Evolutionary conservation across 2,113 vertebrate genomes (phyloP).

Genomic region (Zosterops hypoxanthus): DNA sequence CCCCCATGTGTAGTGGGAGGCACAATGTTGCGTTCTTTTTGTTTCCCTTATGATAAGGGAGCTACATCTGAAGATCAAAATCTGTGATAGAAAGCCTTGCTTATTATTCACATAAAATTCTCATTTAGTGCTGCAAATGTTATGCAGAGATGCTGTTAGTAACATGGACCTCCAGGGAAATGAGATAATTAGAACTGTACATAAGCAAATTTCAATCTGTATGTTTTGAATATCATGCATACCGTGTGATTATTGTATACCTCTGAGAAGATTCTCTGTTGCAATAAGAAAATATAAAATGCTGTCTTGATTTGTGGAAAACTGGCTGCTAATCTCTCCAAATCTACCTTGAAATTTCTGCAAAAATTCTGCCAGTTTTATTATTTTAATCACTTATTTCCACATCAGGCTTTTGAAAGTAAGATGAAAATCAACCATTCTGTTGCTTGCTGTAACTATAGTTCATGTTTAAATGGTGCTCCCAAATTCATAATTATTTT

Average conservation of each 20-base stretch:
- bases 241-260: background rate
- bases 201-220: background rate
- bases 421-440: background rate
- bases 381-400: background rate
- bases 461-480: background rate
- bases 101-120: background rate
- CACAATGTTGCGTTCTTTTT: background rate
- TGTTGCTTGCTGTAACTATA: background rate
- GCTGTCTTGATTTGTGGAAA: background rate
- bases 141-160: background rate
- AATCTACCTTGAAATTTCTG: background rate
- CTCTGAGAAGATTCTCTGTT: background rate
- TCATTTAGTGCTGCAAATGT: background rate
- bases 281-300: background rate
- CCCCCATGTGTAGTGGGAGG: background rate
- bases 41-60: background rate
- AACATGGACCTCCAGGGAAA: background rate
- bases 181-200: background rate
- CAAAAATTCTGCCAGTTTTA: background rate
- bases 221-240: background rate
- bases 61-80: background rate
- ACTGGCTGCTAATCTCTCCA: background rate
- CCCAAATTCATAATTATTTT: background rate
- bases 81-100: background rate
- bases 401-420: background rate